A percentile compares a stretch with the other conserved stretches of the same genome.
phyloP scores from a whole-genome alignment of 1,140 invertebrate species.

The Fopius arisanus region DNA sequence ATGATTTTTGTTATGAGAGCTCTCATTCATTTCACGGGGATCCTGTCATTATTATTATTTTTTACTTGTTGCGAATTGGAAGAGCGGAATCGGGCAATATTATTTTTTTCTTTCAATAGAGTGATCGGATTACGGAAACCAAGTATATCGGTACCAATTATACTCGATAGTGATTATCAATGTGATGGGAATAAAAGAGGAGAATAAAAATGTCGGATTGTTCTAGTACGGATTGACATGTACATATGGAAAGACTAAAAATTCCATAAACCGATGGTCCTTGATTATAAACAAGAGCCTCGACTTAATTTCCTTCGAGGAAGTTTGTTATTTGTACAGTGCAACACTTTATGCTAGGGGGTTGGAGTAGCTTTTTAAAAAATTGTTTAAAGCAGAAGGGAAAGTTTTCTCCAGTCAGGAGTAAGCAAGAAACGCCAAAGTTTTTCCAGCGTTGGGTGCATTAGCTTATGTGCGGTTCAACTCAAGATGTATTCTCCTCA shows the following conservation, averaged over 20 bases:
- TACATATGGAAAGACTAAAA: not conserved
- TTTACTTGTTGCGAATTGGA: too few relatives aligned
- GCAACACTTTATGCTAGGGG: not conserved
- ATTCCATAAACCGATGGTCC: not conserved
- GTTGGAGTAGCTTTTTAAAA: not conserved
- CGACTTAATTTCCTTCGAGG: not conserved
- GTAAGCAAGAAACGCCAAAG: slow-evolving; percentile 11
- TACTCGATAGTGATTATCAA: not conserved
- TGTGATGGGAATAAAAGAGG: not conserved
- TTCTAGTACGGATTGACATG: not conserved
- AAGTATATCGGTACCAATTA: not conserved
- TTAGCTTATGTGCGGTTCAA: slow-evolving; percentile 27
- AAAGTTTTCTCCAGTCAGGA: slow-evolving; percentile 13
- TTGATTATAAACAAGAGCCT: not conserved
- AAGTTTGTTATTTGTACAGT: not conserved
- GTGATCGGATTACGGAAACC: not conserved
- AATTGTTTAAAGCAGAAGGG: slow-evolving; percentile 15
- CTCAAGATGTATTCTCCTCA: slow-evolving; percentile 14
- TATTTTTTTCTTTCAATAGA: not conserved
- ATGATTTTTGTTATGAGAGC: too few relatives aligned
- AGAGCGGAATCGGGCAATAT: too few relatives aligned
- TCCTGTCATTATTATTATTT: too few relatives aligned
- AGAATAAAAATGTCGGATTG: not conserved
- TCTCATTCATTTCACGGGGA: too few relatives aligned
- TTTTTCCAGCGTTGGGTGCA: slow-evolving; percentile 18